A percentile compares a stretch with the other conserved stretches of the same genome.
Conservation (phyloP, 2,888 invertebrate species). For the Patella ulyssiponensis region DNA sequence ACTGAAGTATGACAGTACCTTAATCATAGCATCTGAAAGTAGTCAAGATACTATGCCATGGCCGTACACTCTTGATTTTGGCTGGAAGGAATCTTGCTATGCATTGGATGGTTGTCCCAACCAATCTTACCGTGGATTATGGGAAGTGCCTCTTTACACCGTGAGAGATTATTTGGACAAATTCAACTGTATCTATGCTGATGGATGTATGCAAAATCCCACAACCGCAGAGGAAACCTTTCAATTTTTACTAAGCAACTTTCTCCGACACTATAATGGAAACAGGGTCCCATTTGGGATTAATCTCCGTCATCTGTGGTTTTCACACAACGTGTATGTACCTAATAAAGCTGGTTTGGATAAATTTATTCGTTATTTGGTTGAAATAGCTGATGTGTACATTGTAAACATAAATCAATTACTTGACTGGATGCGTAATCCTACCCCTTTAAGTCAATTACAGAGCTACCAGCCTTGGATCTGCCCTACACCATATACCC, state of each 20-base stretch:
- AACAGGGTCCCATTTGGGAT: slow-evolving; percentile 85
- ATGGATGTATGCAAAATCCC: slow-evolving; percentile 58
- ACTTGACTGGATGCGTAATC: slow-evolving; percentile 57
- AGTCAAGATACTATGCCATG: slow-evolving; percentile 84
- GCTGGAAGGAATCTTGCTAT: slow-evolving; percentile 45
- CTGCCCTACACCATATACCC: slow-evolving; percentile 25
- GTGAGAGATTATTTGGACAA: slow-evolving; percentile 47
- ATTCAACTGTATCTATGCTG: slow-evolving; percentile 57
- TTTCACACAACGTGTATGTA: slow-evolving; percentile 69
- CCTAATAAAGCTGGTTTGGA: slow-evolving; percentile 49
- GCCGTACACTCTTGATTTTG: slow-evolving; percentile 92
- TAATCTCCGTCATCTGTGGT: slow-evolving; percentile 87
- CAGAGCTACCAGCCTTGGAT: slow-evolving; percentile 45
- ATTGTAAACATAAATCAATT: slow-evolving; percentile 50
- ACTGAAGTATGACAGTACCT: slow-evolving; percentile 53
- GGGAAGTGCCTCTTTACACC: slow-evolving; percentile 76
- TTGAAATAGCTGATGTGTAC: slow-evolving; percentile 48
- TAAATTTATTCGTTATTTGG: slow-evolving; percentile 46
- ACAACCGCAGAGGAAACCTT: slow-evolving; percentile 50
- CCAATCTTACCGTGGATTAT: slow-evolving; percentile 74
- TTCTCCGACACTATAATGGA: slow-evolving; percentile 78
- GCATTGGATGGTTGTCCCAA: slow-evolving; percentile 46
- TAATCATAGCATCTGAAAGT: slow-evolving; percentile 75
- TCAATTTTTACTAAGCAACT: slow-evolving; percentile 80
- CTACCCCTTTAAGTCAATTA: slow-evolving; percentile 44